phyloP scores from a whole-genome alignment of 2,888 invertebrate genomes.

The Elgonia sp. region DNA sequence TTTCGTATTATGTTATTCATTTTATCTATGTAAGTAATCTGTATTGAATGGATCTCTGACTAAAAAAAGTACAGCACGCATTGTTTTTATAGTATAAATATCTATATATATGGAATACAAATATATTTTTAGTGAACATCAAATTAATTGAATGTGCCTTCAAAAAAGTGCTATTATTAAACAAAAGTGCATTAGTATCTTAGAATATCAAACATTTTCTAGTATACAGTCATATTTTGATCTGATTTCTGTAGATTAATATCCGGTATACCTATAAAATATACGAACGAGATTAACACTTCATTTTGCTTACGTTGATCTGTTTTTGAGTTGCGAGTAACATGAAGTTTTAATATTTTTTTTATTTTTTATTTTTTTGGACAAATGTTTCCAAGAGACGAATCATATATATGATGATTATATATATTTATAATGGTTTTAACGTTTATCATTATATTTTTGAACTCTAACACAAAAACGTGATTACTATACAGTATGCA shows the following conservation, averaged over 20 bases:
- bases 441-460: constrained; percentile 56
- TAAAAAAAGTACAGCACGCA: constrained; percentile 62
- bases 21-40: constrained; percentile 37
- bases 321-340: constrained; percentile 45
- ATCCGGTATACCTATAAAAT: constrained; percentile 56
- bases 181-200: constrained; percentile 53
- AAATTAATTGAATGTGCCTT: constrained; percentile 68
- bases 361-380: too few relatives aligned
- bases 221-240: constrained; percentile 35
- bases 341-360: constrained; percentile 48
- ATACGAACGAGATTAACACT: constrained; percentile 69
- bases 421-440: constrained; percentile 47
- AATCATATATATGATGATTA: constrained; percentile 42
- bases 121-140: constrained; percentile 58
- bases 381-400: constrained; percentile 35
- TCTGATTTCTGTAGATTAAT: constrained; percentile 50
- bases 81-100: constrained; percentile 65
- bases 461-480: constrained; percentile 38
- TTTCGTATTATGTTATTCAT: constrained; percentile 43
- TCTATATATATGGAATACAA: constrained; percentile 49
- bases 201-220: constrained; percentile 48
- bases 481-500: constrained; percentile 38
- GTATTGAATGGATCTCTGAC: constrained; percentile 60
- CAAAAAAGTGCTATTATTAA: constrained; percentile 59
- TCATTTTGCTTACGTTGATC: constrained; percentile 50